phyloP scores from a whole-genome alignment of 2,888 invertebrate species.

The Machimus atricapillus region DNA sequence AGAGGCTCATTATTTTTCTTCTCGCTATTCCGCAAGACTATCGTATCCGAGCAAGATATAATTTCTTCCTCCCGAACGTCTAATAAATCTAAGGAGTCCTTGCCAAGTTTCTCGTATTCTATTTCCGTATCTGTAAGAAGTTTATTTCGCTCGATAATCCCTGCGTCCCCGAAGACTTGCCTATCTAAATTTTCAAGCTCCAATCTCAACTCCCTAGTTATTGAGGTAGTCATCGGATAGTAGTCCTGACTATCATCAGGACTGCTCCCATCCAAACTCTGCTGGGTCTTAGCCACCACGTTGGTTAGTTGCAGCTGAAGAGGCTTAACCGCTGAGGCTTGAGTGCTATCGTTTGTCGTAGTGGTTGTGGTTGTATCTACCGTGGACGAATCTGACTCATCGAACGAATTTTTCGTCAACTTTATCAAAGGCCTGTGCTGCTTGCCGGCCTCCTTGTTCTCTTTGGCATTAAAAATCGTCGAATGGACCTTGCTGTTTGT shows the following conservation, averaged over 20 bases:
- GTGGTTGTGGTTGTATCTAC: background rate
- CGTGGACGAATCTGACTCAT: slow-evolving; percentile 64
- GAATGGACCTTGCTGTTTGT: slow-evolving; percentile 40
- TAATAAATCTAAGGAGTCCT: slow-evolving; percentile 60
- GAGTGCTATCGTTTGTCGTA: background rate
- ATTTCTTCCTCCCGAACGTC: slow-evolving; percentile 60
- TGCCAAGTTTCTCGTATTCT: slow-evolving; percentile 59
- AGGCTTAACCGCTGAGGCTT: slow-evolving; percentile 49
- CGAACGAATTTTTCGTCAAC: slow-evolving; percentile 62
- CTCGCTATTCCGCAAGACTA: slow-evolving; percentile 53
- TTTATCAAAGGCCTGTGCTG: slow-evolving; percentile 61
- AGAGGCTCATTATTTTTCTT: slow-evolving; percentile 52
- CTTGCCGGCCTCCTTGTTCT: slow-evolving; percentile 12
- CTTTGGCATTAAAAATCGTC: background rate
- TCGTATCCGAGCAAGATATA: slow-evolving; percentile 56
- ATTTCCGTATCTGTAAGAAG: slow-evolving; percentile 50
- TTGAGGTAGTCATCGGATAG: slow-evolving; percentile 86
- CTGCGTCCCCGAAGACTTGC: slow-evolving; percentile 74
- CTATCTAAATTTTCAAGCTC: slow-evolving; percentile 85
- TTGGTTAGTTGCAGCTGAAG: slow-evolving; percentile 49
- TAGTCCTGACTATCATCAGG: slow-evolving; percentile 84
- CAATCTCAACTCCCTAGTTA: slow-evolving; percentile 81
- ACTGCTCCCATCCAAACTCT: slow-evolving; percentile 68
- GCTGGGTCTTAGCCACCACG: slow-evolving; percentile 53
- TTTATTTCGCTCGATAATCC: slow-evolving; percentile 36